These are phyloP conservation scores for Neodontobutis hainanensis DNA, from an alignment of 2,113 vertebrate species.

Conservation along the genomic window DNA sequence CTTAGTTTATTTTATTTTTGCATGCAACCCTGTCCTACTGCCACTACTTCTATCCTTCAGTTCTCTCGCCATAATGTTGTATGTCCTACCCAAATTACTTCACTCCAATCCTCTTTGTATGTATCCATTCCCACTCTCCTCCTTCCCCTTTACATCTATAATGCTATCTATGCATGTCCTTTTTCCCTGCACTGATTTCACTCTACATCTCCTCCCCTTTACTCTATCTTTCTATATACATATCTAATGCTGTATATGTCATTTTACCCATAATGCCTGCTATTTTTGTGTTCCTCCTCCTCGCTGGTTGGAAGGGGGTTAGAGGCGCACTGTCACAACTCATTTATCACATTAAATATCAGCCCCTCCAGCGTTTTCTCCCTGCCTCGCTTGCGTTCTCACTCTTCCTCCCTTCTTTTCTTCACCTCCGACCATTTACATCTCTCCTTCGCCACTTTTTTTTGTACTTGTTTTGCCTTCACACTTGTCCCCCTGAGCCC, in stretches of 20 bases:
- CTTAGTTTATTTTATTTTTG: not conserved
- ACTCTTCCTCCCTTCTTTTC: constrained; percentile 45
- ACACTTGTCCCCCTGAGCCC: constrained; percentile 57
- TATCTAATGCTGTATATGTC: constrained; percentile 64
- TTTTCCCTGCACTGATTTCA: constrained; percentile 39
- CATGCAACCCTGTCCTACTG: constrained; percentile 1
- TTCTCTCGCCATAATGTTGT: constrained; percentile 40
- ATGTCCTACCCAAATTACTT: constrained; percentile 62
- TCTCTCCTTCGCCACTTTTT: constrained; percentile 56
- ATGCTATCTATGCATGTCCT: constrained; percentile 54
- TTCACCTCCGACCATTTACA: constrained; percentile 64
- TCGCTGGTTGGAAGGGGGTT: constrained; percentile 76
- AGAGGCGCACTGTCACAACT: constrained; percentile 80
- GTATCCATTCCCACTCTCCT: constrained; percentile 54
- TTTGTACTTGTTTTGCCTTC: constrained; percentile 44
- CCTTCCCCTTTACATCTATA: constrained; percentile 54
- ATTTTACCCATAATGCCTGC: constrained; percentile 74
- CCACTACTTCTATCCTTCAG: constrained; percentile 32
- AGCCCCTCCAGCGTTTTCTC: constrained; percentile 72
- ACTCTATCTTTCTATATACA: constrained; percentile 53
- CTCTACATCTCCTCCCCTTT: constrained; percentile 14
- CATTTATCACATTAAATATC: constrained; percentile 86
- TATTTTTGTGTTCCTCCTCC: constrained; percentile 77
- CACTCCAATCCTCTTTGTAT: constrained; percentile 44
- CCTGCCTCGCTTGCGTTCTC: constrained; percentile 47